A percentile compares a stretch with the other conserved stretches of the same genome.
phyloP scores from a whole-genome alignment of 2,888 invertebrate genomes.

The Ferdinandea cuprea region DNA sequence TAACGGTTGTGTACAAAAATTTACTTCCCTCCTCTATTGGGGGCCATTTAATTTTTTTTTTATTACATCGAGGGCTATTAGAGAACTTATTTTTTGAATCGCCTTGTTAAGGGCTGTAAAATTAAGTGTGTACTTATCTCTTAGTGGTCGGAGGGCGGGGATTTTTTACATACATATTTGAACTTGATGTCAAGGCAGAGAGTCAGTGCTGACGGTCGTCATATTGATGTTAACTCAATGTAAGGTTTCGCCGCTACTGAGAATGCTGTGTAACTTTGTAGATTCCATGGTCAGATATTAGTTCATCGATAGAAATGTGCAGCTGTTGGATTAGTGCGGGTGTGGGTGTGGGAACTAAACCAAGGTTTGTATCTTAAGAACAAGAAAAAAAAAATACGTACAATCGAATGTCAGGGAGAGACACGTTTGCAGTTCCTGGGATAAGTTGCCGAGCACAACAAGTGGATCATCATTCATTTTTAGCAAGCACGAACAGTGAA shows the following conservation, averaged over 20 bases:
- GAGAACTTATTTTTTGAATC: slow-evolving; percentile 29
- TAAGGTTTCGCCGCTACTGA: slow-evolving; percentile 24
- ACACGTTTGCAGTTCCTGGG: neutral
- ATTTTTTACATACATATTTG: too few relatives aligned
- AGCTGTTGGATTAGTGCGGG: slow-evolving; percentile 1
- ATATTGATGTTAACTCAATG: slow-evolving; percentile 15
- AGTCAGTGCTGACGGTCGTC: slow-evolving; percentile 2
- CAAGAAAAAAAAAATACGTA: too few relatives aligned
- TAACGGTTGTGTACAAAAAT: slow-evolving; percentile 10
- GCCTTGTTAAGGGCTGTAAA: slow-evolving; percentile 24
- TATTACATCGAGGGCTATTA: slow-evolving; percentile 20
- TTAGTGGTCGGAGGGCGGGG: neutral
- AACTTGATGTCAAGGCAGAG: slow-evolving; percentile 30
- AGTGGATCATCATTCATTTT: neutral
- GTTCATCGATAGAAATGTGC: slow-evolving; percentile 39
- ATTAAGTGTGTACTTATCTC: slow-evolving; percentile 18
- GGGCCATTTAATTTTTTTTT: slow-evolving; percentile 21
- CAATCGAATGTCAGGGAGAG: neutral
- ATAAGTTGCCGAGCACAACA: neutral
- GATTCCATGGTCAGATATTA: slow-evolving; percentile 39
- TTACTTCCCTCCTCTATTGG: neutral
- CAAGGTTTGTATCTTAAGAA: slow-evolving; percentile 43
- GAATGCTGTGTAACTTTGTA: neutral
- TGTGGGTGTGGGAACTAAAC: neutral
- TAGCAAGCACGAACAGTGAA: neutral